Base-by-base conservation (phyloP, 1,140 invertebrate genomes). In the Eupeodes corollae region DNA sequence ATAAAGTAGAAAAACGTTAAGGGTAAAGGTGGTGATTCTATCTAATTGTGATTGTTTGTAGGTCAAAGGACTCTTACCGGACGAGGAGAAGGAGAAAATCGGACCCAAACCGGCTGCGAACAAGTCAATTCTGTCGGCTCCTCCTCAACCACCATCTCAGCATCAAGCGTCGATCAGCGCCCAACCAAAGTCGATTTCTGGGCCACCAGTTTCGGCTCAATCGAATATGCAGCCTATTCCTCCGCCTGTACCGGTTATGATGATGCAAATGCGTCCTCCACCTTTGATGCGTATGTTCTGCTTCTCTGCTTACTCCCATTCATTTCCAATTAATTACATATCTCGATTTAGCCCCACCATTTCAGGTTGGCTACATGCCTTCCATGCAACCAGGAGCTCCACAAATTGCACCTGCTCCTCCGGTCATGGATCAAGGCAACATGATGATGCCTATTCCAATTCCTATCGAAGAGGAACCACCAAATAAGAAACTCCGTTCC, bases 31-130 rank as follows among this genome's bases (percentile, higher is more conserved):
- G 30, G 1, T 16, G 8, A 6, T 32, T 14, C 2, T 31, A 26
- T 43, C 10, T 34, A 43, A 32, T 19, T 33, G 44, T 37, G 1
- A 19, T 44, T 8, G 12, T 50, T 50, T 49, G 6, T 32, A 68
- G 61, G 81, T 91, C 1, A 94, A 97, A 70, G 92, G 92, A 10
- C 72, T 96, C 6, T 68, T 97, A 46, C 88, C 88, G 0, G 91
- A 96, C 64, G 91, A 94, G 63, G 89, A 94, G 57, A 94, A 94
- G 56, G 91, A 96, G 52, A 89, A 88, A 58, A 91, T 90, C 53
- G 86, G 86, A 6, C 84, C 86, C 0, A 87, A 88, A 64, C 86
- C 83, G 2, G 80, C 82, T 19, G 71, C 61, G 57, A 72, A 30
- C 47, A 57, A 64, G 43, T 54, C 58, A 5, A 61, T 57, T 33